Conservation (phyloP, 2,797 vertebrate species). For the Megalops cyprinoides region DNA sequence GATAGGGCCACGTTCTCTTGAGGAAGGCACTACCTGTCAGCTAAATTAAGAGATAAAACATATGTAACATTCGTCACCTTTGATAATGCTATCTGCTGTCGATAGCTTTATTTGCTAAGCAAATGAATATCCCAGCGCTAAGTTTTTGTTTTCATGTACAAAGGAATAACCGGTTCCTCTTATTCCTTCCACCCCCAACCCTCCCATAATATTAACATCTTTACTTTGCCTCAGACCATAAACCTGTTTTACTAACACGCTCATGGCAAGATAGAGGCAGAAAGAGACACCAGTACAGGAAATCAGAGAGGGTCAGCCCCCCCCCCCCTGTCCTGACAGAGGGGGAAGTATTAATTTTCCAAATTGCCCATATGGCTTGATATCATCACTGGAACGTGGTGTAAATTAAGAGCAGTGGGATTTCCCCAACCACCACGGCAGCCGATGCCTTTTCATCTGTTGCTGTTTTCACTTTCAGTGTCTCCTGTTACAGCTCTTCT, state of each 20-base stretch:
- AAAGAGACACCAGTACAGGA: background rate
- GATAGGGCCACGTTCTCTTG: background rate
- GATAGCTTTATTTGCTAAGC: too few relatives aligned
- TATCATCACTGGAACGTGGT: background rate
- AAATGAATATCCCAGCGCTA: too few relatives aligned
- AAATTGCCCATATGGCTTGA: background rate
- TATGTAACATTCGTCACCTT: background rate
- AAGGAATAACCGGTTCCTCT: too few relatives aligned
- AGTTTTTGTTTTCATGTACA: too few relatives aligned
- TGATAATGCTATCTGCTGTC: too few relatives aligned
- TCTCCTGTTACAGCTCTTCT: background rate
- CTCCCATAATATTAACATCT: background rate
- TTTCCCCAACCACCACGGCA: background rate
- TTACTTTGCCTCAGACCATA: background rate
- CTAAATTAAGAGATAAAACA: background rate
- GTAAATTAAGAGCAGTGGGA: background rate
- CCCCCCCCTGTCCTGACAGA: background rate
- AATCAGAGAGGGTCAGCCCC: background rate
- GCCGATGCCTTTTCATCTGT: background rate
- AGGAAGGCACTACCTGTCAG: background rate
- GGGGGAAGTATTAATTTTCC: background rate
- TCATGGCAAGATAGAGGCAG: background rate
- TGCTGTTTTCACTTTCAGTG: background rate
- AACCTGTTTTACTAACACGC: background rate
- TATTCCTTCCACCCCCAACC: background rate